A percentile compares a stretch with the other conserved stretches of the same genome.
Conservation (phyloP, 2,113 vertebrate genomes). For the Mugil cephalus region DNA sequence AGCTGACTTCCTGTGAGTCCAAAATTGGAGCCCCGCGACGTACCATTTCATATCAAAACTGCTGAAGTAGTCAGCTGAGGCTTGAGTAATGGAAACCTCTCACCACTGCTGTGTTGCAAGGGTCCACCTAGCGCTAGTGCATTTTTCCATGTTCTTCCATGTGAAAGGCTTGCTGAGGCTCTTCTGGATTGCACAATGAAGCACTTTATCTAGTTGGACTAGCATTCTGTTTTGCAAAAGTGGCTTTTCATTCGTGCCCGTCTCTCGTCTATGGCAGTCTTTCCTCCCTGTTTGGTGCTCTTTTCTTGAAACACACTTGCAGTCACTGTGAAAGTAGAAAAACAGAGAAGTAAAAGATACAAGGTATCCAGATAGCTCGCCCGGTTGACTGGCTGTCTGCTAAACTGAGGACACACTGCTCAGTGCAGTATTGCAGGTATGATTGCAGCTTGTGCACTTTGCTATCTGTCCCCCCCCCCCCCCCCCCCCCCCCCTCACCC, state of each 20-base stretch:
- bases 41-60: conserved; percentile 6
- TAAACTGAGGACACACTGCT: too few species aligned
- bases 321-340: conserved; percentile 75
- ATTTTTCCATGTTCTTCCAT: conserved; percentile 21
- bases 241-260: not conserved
- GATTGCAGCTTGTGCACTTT: too few species aligned
- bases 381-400: too few species aligned
- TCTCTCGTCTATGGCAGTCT: conserved; percentile 5
- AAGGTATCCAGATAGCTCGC: too few species aligned
- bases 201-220: not conserved
- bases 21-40: conserved; percentile 18
- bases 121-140: conserved; percentile 24
- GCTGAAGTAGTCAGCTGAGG: conserved; percentile 6
- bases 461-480: too few species aligned
- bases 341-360: conserved; percentile 36
- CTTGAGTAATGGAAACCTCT: conserved; percentile 49
- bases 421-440: too few species aligned
- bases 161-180: conserved; percentile 3
- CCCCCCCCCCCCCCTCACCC: too few species aligned
- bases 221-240: not conserved
- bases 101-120: conserved; percentile 31
- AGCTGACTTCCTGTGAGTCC: conserved; percentile 55
- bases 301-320: conserved; percentile 21
- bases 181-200: not conserved
- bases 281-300: not conserved